phyloP scores from a whole-genome alignment of 2,888 invertebrate genomes.

The Polydrusus cervinus region DNA sequence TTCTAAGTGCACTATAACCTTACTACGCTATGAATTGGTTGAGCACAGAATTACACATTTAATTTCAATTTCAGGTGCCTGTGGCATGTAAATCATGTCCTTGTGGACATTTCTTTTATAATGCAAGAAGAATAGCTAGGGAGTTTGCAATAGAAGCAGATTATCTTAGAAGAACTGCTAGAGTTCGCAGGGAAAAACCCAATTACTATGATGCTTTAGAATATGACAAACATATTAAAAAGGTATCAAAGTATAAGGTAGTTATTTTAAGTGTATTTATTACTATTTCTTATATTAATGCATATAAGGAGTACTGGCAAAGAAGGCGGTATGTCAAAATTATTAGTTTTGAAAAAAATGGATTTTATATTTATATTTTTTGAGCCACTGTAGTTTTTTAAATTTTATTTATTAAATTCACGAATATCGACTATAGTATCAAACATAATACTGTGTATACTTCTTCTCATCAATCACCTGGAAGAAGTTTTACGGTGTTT shows the following conservation, averaged over 20 bases:
- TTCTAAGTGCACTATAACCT: background rate
- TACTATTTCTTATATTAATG: too few relatives aligned
- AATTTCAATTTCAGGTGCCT: slow-evolving; percentile 76
- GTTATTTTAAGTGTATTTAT: background rate
- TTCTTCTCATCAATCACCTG: too few relatives aligned
- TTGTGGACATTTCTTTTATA: slow-evolving; percentile 87
- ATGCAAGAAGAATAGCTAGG: slow-evolving; percentile 75
- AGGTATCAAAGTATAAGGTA: slow-evolving; percentile 68
- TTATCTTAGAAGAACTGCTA: slow-evolving; percentile 79
- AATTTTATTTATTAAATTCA: too few relatives aligned
- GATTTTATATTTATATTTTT: too few relatives aligned
- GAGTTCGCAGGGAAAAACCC: slow-evolving; percentile 84
- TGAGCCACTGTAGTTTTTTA: too few relatives aligned
- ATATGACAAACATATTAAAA: slow-evolving; percentile 83
- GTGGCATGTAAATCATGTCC: slow-evolving; percentile 90
- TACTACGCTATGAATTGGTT: too few relatives aligned
- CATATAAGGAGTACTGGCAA: too few relatives aligned
- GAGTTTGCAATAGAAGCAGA: slow-evolving; percentile 73
- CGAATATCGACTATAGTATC: too few relatives aligned
- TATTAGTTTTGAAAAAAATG: too few relatives aligned
- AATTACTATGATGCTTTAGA: slow-evolving; percentile 89
- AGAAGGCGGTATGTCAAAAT: too few relatives aligned
- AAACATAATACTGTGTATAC: too few relatives aligned
- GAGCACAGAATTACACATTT: background rate
- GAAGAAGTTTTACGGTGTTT: too few relatives aligned